Evolutionary conservation across 2,888 invertebrate genomes (phyloP), one percentile per base, ranked within the genome.

Genomic region (Romanomermis culicivorax): DNA sequence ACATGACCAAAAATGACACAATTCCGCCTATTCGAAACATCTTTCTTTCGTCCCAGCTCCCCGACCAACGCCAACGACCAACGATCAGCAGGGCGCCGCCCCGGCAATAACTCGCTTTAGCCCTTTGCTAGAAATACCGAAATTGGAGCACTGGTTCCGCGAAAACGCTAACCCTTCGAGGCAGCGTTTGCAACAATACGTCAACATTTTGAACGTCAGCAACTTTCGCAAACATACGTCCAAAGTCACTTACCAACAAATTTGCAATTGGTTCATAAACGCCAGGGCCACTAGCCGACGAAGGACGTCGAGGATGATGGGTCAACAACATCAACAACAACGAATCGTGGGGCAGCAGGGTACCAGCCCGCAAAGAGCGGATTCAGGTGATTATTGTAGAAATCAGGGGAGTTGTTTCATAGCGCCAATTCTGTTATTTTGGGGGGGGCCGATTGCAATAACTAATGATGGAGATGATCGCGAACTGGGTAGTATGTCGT

Each of bases 111-210:
- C 51, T 24, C 59, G 63, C 42, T 68, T 68, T 62, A 63, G 63
- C 49, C 60, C 56, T 24, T 53, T 61, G n/a, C 76, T 88, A 65
- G 95, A 97, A 72, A 73, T 97, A 59, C 93, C 95, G 1, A 85
- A 89, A 66, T 74, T 97, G 53, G 93, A 95, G 69, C 79, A 85
- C 14, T 55, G 53, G 52, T 43, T 52, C 42, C 45, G 42, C 45
- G 86, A 88, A 68, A 95, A 95, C 71, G 89, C 91, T 64, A 95
- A 95, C 70, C 97, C 97, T 0, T 85, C 86, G 60, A 77, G 93
- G 54, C 87, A 91, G 65, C 91, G 91, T 74, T 89, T 97, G 68
- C 86, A 89, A 64, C 83, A 86, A 60, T 95, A 89, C 72, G 86
- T 95, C 55, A 81, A 84, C 63, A 88, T 89, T 68, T 74, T 97